phyloP scores from a whole-genome alignment of 2,888 invertebrate species.

The Scotopteryx bipunctaria region DNA sequence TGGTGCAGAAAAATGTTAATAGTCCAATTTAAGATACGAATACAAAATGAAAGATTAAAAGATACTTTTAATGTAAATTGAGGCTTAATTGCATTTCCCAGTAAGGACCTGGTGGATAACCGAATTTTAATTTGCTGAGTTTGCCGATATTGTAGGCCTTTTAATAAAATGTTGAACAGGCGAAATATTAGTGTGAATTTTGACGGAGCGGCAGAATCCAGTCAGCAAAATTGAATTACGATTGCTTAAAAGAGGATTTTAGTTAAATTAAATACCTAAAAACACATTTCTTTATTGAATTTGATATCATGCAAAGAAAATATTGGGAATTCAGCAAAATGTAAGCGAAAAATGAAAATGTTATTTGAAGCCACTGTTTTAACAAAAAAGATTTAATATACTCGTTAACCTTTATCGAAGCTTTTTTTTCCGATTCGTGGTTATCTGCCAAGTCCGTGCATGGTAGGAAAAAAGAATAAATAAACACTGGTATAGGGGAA shows the following conservation, averaged over 20 bases:
- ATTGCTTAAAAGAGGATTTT: no score
- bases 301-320: no score
- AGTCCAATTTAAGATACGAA: slow-evolving; percentile 11
- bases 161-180: slow-evolving; percentile 28
- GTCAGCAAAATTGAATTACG: neutral
- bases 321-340: no score
- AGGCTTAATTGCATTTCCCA: slow-evolving; percentile 35
- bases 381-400: neutral
- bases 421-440: neutral
- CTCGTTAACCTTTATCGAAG: no score
- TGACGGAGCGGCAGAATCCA: neutral
- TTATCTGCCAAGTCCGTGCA: slow-evolving; percentile 47
- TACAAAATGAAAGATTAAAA: slow-evolving; percentile 27
- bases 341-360: no score
- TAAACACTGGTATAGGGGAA: slow-evolving; percentile 69
- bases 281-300: no score
- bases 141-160: slow-evolving; percentile 24
- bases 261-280: no score
- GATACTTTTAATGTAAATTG: slow-evolving; percentile 21
- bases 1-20: slow-evolving; percentile 10
- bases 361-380: no score
- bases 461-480: slow-evolving; percentile 62
- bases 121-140: slow-evolving; percentile 28
- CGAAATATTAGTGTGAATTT: slow-evolving; percentile 20
- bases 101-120: slow-evolving; percentile 33